phyloP scores from a whole-genome alignment of 2,113 vertebrate species.

The Colinus virginianus region DNA sequence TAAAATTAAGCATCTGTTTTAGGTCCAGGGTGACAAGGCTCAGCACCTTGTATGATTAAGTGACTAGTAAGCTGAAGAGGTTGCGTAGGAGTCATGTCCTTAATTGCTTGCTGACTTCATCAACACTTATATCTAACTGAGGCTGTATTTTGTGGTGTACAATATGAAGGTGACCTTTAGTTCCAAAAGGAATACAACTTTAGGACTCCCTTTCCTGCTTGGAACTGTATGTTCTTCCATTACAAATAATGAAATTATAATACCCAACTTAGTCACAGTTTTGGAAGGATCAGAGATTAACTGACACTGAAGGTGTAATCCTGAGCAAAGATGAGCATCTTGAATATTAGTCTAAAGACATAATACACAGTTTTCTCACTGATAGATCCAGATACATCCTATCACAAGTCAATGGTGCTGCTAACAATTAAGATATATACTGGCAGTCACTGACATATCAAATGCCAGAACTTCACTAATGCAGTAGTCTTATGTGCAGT shows the following conservation, averaged over 20 bases:
- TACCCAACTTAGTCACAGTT: background rate
- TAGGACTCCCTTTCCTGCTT: background rate
- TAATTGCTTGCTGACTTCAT: conserved; percentile 68
- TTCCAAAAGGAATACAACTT: background rate
- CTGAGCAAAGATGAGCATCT: background rate
- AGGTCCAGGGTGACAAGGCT: conserved; percentile 58
- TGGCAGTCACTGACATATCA: background rate
- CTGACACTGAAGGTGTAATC: background rate
- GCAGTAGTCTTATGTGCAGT: background rate
- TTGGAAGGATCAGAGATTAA: background rate
- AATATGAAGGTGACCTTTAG: conserved; percentile 53
- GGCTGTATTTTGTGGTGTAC: background rate
- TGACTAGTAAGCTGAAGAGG: conserved; percentile 65
- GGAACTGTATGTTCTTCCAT: background rate
- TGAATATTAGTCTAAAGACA: background rate
- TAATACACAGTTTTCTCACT: background rate
- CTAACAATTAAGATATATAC: conserved; percentile 3
- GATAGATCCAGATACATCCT: background rate
- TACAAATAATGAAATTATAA: background rate
- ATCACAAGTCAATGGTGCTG: background rate
- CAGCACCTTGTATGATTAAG: conserved; percentile 66
- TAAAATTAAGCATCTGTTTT: conserved; percentile 57
- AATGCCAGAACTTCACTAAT: conserved; percentile 23
- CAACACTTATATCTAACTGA: background rate
- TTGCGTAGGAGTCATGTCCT: conserved; percentile 62